These are phyloP conservation scores for Tragopan temminckii DNA, from an alignment of 2,797 vertebrate species.

Conservation along the genomic window DNA sequence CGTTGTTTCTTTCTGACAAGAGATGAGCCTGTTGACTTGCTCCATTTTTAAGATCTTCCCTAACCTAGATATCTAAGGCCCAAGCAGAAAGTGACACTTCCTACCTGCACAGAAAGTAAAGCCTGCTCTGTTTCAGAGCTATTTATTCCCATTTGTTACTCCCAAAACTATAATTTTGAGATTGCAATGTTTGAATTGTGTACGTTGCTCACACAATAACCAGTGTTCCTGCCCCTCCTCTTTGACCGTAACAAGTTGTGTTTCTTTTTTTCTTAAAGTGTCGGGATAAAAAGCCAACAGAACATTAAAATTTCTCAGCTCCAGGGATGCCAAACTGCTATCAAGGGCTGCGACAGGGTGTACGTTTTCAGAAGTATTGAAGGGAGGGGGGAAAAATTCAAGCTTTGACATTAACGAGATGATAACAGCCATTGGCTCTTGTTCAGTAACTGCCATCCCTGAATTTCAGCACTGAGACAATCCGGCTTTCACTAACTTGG, in stretches of 20 bases:
- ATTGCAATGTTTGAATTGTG: not conserved
- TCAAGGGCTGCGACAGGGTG: not conserved
- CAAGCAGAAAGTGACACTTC: not conserved
- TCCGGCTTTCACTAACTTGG: not conserved
- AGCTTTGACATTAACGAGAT: not conserved
- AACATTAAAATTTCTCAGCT: slow-evolving; percentile 10
- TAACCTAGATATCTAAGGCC: slow-evolving; percentile 18
- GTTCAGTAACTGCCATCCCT: not conserved
- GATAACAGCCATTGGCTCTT: not conserved
- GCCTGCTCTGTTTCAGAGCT: not conserved
- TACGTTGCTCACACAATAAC: not conserved
- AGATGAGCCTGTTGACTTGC: not conserved
- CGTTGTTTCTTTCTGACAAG: not conserved
- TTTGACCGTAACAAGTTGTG: not conserved
- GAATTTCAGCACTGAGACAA: not conserved
- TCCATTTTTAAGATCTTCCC: slow-evolving; percentile 40
- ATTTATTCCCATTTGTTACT: not conserved
- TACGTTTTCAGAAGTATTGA: slow-evolving; percentile 6
- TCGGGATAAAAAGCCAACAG: not conserved
- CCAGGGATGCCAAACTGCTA: not conserved
- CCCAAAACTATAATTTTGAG: not conserved
- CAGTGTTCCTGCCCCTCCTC: slow-evolving; percentile 18
- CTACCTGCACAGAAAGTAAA: not conserved
- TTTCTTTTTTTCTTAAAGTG: not conserved
- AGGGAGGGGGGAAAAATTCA: not conserved